Conservation (phyloP, 2,888 invertebrate genomes). For the Petrolisthes manimaculis region DNA sequence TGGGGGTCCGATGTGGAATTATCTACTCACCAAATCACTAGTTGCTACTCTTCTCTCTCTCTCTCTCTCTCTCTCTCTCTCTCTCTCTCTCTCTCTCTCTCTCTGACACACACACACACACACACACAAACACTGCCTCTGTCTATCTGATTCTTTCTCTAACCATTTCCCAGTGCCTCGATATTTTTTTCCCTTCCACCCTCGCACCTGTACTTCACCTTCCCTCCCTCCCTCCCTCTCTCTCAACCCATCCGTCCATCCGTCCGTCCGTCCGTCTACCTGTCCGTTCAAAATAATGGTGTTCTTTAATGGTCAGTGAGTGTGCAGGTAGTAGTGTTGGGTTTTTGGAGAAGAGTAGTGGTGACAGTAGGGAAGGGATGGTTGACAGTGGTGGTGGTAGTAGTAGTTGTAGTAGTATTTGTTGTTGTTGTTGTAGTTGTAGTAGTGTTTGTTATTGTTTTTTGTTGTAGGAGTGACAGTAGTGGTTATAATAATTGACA, state of each 20-base stretch:
- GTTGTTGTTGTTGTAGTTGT: neutral
- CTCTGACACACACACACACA: too few species aligned
- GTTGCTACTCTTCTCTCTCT: neutral
- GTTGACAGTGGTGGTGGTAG: neutral
- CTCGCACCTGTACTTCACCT: neutral
- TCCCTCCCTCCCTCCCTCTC: neutral
- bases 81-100: neutral
- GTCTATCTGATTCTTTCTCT: too few species aligned
- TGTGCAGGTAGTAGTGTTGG: neutral
- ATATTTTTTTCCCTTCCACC: neutral
- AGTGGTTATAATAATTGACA: neutral
- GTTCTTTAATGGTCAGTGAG: constrained; percentile 15
- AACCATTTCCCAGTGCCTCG: too few species aligned
- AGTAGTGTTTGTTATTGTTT: neutral
- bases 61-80: neutral
- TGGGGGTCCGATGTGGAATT: neutral
- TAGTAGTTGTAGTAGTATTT: neutral
- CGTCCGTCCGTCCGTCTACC: neutral
- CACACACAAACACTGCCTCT: too few species aligned
- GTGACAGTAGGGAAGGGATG: neutral
- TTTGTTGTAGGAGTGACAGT: neutral
- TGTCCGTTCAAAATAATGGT: constrained; percentile 15
- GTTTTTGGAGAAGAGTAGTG: neutral
- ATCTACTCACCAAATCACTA: neutral
- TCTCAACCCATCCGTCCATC: neutral